Evolutionary conservation across 2,797 vertebrate genomes (phyloP).

Genomic region (Okamejei kenojei): DNA sequence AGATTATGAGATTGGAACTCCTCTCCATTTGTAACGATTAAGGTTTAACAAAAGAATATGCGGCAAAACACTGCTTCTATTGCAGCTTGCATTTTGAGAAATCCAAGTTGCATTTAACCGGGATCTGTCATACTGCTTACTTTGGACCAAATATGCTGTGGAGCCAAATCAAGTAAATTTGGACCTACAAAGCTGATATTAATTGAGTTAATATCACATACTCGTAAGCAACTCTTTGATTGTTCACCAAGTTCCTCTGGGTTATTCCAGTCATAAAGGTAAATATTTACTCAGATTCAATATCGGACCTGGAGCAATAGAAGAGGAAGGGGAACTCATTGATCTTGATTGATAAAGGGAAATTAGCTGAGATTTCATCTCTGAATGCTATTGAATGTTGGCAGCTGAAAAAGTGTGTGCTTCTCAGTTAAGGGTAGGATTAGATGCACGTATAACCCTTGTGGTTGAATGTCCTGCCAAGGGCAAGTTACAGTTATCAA

Average conservation of each 20-base stretch:
- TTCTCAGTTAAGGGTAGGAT: background rate
- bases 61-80: background rate
- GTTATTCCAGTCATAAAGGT: background rate
- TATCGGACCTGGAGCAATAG: background rate
- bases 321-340: background rate
- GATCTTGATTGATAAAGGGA: background rate
- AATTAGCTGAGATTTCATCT: background rate
- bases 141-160: background rate
- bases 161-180: too few relatives aligned
- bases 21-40: background rate
- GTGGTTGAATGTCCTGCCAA: background rate
- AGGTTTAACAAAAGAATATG: background rate
- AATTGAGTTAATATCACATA: background rate
- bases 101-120: background rate
- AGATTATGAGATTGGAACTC: background rate
- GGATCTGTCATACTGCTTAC: background rate
- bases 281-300: background rate
- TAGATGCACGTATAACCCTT: background rate
- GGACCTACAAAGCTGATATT: background rate
- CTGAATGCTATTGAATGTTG: background rate
- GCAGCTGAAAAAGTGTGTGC: background rate
- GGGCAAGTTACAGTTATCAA: background rate
- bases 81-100: background rate
- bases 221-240: too few relatives aligned
- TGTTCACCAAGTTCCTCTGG: background rate